These are phyloP conservation scores for Sarcophaga rosellei DNA, from an alignment of 2,888 invertebrate genomes.

Conservation along the genomic window DNA sequence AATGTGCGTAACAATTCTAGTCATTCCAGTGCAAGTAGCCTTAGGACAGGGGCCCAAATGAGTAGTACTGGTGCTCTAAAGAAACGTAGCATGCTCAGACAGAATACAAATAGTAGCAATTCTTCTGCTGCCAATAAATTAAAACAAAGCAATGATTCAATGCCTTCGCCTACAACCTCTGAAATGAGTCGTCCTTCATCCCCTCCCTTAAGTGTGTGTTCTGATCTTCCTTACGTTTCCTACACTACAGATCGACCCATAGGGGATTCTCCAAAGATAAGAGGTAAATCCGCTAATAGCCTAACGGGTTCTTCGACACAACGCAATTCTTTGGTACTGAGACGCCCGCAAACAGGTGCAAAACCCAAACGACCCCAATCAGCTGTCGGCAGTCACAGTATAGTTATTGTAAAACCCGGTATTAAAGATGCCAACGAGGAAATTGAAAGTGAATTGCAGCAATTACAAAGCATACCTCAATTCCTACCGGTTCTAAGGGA, in stretches of 20 bases:
- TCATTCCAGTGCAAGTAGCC: constrained; percentile 7
- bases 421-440: constrained; percentile 84
- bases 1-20: constrained; percentile 34
- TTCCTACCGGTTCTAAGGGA: constrained; percentile 96
- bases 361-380: constrained; percentile 81
- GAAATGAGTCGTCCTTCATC: constrained; percentile 85
- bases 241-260: constrained; percentile 95
- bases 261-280: constrained; percentile 93
- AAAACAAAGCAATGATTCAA: constrained; percentile 56
- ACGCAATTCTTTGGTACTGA: constrained; percentile 67
- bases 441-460: constrained; percentile 84
- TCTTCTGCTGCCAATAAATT: constrained; percentile 64
- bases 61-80: constrained; percentile 68
- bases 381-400: constrained; percentile 85
- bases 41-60: background rate
- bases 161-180: constrained; percentile 75
- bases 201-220: constrained; percentile 93
- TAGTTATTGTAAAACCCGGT: constrained; percentile 91
- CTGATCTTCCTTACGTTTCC: constrained; percentile 94
- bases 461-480: constrained; percentile 89
- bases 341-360: constrained; percentile 73
- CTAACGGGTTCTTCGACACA: constrained; percentile 71
- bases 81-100: constrained; percentile 71
- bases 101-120: constrained; percentile 60
- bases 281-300: constrained; percentile 82